phyloP scores from a whole-genome alignment of 92 coral and sea anemone species.

The Zoanthus solanderi region DNA sequence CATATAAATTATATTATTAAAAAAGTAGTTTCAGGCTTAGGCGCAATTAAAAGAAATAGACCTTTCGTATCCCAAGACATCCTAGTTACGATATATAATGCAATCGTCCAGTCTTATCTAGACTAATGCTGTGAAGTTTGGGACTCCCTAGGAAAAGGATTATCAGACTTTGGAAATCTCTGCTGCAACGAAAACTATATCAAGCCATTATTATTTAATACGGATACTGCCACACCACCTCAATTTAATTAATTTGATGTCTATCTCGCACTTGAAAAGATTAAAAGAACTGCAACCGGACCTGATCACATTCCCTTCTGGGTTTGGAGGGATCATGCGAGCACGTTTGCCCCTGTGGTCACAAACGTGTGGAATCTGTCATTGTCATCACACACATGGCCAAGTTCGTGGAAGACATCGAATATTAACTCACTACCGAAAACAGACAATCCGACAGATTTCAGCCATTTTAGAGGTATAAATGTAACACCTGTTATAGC shows the following conservation, averaged over 20 bases:
- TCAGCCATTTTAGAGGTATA: neutral
- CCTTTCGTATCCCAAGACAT: too few relatives aligned
- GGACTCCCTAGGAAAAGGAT: too few relatives aligned
- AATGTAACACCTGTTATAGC: constrained; percentile 7
- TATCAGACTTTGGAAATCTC: neutral
- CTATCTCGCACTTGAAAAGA: constrained; percentile 3
- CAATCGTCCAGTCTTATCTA: too few relatives aligned
- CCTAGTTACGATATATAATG: too few relatives aligned
- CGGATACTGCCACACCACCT: constrained; percentile 11
- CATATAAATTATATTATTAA: too few relatives aligned
- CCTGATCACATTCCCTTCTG: constrained; percentile 14
- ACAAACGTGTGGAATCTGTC: constrained; percentile 1
- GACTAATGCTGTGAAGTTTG: too few relatives aligned
- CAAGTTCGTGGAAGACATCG: constrained; percentile 8
- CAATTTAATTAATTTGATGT: neutral
- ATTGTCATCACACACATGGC: constrained; percentile 2
- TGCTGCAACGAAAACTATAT: neutral
- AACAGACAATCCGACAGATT: constrained; percentile 2
- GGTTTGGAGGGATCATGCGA: neutral
- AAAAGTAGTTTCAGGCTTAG: too few relatives aligned
- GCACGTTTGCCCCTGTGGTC: constrained; percentile 7
- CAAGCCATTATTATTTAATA: neutral
- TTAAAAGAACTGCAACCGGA: constrained; percentile 5
- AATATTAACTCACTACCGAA: constrained; percentile 3
- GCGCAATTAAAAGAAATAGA: too few relatives aligned